Evolutionary conservation across 2,113 vertebrate species (phyloP).

Genomic region (Microcebus tavaratra): DNA sequence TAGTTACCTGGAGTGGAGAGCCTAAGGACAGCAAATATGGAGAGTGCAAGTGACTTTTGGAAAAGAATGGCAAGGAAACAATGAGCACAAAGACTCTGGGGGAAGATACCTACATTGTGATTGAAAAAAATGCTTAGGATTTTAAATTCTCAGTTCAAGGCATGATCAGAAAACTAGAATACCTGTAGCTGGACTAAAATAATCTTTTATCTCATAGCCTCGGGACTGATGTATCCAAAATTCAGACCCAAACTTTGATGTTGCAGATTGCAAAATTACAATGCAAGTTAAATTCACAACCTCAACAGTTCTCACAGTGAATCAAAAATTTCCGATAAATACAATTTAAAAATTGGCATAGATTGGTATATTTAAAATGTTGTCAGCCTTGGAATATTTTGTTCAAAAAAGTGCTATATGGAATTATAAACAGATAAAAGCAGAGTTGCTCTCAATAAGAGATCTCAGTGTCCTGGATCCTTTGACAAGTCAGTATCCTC

Average conservation of each 20-base stretch:
- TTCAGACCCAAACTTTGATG: background rate
- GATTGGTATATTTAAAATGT: background rate
- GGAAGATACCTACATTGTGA: background rate
- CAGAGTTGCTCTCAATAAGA: background rate
- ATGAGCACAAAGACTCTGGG: background rate
- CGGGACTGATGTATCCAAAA: background rate
- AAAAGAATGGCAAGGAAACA: background rate
- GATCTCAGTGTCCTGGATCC: background rate
- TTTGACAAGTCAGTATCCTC: background rate
- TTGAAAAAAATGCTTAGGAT: background rate
- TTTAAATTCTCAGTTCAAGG: conserved; percentile 2
- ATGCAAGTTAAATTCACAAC: background rate
- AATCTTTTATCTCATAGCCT: background rate
- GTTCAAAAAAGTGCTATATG: background rate
- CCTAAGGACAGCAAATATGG: background rate
- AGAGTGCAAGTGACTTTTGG: background rate
- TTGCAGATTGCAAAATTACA: background rate
- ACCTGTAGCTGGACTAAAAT: background rate
- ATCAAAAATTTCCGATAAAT: background rate
- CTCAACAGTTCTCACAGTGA: background rate
- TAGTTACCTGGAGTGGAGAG: background rate
- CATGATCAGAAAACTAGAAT: background rate
- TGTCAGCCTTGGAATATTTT: background rate
- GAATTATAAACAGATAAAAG: background rate
- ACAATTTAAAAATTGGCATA: background rate